A percentile compares a stretch with the other conserved stretches of the same genome.
Conservation (phyloP, 2,888 invertebrate species). For the Cerastis rubricosa region DNA sequence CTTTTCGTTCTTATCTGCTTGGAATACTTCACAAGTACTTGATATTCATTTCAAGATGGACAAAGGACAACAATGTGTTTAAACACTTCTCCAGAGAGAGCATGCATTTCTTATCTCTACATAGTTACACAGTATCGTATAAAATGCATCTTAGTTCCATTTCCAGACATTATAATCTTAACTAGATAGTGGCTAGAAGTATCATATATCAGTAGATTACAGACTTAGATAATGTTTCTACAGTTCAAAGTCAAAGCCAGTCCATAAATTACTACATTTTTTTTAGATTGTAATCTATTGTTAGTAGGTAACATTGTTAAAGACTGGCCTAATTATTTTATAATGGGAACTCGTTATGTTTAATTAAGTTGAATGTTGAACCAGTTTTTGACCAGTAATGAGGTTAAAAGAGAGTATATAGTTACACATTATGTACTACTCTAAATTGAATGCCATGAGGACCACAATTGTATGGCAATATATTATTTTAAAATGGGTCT, state of each 20-base stretch:
- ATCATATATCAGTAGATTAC: constrained; percentile 48
- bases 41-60: neutral
- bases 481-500: neutral
- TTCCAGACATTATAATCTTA: constrained; percentile 19
- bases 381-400: constrained; percentile 44
- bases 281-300: neutral
- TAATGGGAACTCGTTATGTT: constrained; percentile 34
- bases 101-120: constrained; percentile 37
- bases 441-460: neutral
- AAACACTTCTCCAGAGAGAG: constrained; percentile 15
- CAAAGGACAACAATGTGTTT: constrained; percentile 12
- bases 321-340: constrained; percentile 29
- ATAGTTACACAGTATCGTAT: neutral
- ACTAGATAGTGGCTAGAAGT: constrained; percentile 1
- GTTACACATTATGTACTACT: neutral
- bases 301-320: constrained; percentile 15
- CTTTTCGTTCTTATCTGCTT: constrained; percentile 35
- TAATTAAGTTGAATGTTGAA: constrained; percentile 39
- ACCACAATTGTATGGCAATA: too few species aligned
- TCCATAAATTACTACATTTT: neutral
- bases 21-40: constrained; percentile 5
- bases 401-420: constrained; percentile 22
- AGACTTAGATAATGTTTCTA: constrained; percentile 21
- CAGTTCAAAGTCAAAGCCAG: constrained; percentile 37
- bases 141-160: constrained; percentile 29